These are phyloP conservation scores for Drosophila borborema DNA, from an alignment of 2,888 invertebrate species.

Conservation along the genomic window DNA sequence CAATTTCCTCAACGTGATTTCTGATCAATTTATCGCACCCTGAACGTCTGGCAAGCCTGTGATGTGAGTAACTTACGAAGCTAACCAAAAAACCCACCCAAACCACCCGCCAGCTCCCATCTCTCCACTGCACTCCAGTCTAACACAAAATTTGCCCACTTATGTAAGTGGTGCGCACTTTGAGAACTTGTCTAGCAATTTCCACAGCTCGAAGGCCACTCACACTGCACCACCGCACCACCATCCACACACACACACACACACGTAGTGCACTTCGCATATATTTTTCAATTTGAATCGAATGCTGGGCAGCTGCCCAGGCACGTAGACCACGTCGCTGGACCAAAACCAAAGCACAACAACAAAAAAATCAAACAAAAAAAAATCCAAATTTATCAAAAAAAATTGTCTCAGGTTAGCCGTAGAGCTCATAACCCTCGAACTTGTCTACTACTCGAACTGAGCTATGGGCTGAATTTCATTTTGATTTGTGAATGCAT, in stretches of 20 bases:
- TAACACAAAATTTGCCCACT: slow-evolving; percentile 41
- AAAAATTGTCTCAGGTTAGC: slow-evolving; percentile 5
- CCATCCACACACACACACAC: slow-evolving; percentile 10
- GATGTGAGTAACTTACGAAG: slow-evolving; percentile 25
- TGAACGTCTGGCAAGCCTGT: slow-evolving; percentile 22
- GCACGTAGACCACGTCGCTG: slow-evolving; percentile 49
- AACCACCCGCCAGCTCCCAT: background rate
- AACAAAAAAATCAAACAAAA: background rate
- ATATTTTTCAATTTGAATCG: slow-evolving; percentile 50
- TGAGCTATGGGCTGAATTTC: slow-evolving; percentile 5
- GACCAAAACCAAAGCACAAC: slow-evolving; percentile 1
- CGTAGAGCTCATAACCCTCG: background rate
- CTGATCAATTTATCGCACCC: slow-evolving; percentile 60
- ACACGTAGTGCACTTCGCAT: slow-evolving; percentile 16
- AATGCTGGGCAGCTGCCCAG: slow-evolving; percentile 11
- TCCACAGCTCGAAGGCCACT: slow-evolving; percentile 9
- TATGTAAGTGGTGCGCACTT: slow-evolving; percentile 38
- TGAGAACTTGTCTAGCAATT: slow-evolving; percentile 37
- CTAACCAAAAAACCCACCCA: background rate
- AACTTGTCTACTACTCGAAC: background rate
- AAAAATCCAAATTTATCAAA: background rate
- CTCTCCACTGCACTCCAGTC: background rate
- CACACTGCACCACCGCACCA: background rate
- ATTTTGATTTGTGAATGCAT: slow-evolving; percentile 3
- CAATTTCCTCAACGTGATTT: slow-evolving; percentile 63